These are phyloP conservation scores for Erythrocercus mccallii DNA, from an alignment of 2,113 vertebrate genomes.

Conservation along the genomic window DNA sequence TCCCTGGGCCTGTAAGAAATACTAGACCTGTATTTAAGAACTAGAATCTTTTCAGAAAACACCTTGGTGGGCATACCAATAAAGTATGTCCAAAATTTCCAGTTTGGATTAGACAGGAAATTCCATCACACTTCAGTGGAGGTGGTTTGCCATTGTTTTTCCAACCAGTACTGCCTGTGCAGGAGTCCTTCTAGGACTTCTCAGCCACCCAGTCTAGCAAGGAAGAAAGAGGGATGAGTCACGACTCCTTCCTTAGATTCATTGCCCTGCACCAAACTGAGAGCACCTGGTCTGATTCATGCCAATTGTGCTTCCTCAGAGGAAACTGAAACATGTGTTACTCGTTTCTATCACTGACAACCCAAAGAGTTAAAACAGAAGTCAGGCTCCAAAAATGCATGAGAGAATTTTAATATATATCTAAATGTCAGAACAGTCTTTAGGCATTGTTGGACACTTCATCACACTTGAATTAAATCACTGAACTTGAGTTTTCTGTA, in stretches of 20 bases:
- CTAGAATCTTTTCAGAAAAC: background rate
- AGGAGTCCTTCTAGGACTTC: background rate
- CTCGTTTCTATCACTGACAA: background rate
- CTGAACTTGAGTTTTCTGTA: background rate
- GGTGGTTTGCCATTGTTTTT: background rate
- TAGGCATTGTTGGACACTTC: background rate
- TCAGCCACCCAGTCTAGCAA: background rate
- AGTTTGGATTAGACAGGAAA: background rate
- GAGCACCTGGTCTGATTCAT: background rate
- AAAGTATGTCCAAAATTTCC: background rate
- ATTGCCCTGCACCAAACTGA: background rate
- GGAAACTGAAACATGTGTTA: background rate
- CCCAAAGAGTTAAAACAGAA: background rate
- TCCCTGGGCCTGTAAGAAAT: background rate
- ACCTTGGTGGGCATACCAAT: background rate
- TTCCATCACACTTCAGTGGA: background rate
- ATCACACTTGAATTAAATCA: background rate
- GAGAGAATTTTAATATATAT: background rate
- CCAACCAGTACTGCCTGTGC: background rate
- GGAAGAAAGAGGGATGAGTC: background rate
- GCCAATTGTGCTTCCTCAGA: background rate
- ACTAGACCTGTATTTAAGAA: background rate
- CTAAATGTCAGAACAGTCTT: slow-evolving; percentile 9
- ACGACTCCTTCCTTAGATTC: background rate
- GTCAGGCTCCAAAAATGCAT: background rate